Evolutionary conservation across 2,113 vertebrate genomes (phyloP).

Genomic region (Rhipidura dahli): DNA sequence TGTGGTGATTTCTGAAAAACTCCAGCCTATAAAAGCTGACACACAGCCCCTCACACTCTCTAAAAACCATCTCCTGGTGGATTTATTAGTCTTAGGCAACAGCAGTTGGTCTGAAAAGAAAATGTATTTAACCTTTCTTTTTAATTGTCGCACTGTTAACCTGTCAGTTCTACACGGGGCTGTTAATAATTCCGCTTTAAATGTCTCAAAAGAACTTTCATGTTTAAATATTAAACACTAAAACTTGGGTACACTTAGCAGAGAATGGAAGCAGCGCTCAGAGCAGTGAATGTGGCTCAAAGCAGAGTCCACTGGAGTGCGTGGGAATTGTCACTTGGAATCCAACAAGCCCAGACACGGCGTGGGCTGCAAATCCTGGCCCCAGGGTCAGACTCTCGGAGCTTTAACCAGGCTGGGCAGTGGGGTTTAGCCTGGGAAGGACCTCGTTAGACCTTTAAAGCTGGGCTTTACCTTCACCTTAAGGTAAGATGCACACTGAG

Average conservation of each 20-base stretch:
- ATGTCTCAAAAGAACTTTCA: slow-evolving; percentile 50
- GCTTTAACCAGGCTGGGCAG: not conserved
- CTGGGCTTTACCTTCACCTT: not conserved
- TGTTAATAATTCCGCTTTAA: slow-evolving; percentile 46
- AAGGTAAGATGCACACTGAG: not conserved
- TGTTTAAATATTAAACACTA: slow-evolving; percentile 48
- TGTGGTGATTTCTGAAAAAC: slow-evolving; percentile 15
- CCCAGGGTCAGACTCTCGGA: not conserved
- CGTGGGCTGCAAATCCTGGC: not conserved
- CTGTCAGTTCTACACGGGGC: slow-evolving; percentile 46
- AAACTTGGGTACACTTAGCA: not conserved
- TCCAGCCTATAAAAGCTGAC: slow-evolving; percentile 36
- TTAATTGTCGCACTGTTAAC: slow-evolving; percentile 63
- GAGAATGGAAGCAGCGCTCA: not conserved
- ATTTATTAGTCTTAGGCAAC: slow-evolving; percentile 66
- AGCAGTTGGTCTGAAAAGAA: slow-evolving; percentile 61
- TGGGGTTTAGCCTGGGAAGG: not conserved
- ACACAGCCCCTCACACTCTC: slow-evolving; percentile 5
- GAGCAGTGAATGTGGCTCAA: not conserved
- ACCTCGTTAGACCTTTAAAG: not conserved
- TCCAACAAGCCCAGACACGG: not conserved
- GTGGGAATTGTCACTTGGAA: not conserved
- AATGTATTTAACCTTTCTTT: slow-evolving; percentile 69
- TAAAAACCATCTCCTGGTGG: slow-evolving; percentile 39
- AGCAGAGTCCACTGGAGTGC: not conserved